phyloP scores from a whole-genome alignment of 2,113 vertebrate genomes.

The Sinosuthora webbiana region DNA sequence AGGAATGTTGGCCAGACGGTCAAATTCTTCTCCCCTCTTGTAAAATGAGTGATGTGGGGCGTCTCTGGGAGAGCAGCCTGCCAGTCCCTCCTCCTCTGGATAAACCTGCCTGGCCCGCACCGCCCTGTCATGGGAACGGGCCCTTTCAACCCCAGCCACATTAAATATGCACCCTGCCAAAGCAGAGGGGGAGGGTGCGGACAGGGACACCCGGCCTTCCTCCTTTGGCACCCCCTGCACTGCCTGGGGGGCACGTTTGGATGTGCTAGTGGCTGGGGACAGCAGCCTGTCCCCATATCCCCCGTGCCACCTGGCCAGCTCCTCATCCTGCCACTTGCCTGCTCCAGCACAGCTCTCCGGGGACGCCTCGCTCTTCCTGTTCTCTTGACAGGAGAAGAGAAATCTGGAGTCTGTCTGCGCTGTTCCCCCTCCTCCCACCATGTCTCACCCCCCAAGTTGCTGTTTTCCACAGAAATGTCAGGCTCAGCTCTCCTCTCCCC shows the following conservation, averaged over 20 bases:
- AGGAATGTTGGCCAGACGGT: slow-evolving; percentile 74
- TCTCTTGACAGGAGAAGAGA: slow-evolving; percentile 40
- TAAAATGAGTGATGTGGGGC: slow-evolving; percentile 68
- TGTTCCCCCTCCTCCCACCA: slow-evolving; percentile 13
- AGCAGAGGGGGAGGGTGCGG: not conserved
- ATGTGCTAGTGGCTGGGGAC: not conserved
- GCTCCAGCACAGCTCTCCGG: not conserved
- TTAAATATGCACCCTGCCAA: slow-evolving; percentile 40
- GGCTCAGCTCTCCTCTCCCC: slow-evolving; percentile 4
- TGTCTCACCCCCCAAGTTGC: slow-evolving; percentile 53
- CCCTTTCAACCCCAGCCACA: slow-evolving; percentile 53
- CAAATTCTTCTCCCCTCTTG: slow-evolving; percentile 71
- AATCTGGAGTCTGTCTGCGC: slow-evolving; percentile 45
- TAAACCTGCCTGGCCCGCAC: slow-evolving; percentile 69
- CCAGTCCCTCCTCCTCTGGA: slow-evolving; percentile 61
- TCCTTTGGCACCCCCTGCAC: not conserved
- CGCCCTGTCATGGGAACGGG: slow-evolving; percentile 52
- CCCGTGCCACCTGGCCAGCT: not conserved
- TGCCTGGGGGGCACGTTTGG: not conserved
- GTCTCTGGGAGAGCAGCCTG: slow-evolving; percentile 60
- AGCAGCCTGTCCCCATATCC: not conserved
- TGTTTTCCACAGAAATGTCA: slow-evolving; percentile 60
- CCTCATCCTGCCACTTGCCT: not conserved
- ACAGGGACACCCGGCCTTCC: not conserved
- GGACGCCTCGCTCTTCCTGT: slow-evolving; percentile 45